Evolutionary conservation across 2,113 vertebrate species (phyloP).

Genomic region (Chloroceryle aenea): DNA sequence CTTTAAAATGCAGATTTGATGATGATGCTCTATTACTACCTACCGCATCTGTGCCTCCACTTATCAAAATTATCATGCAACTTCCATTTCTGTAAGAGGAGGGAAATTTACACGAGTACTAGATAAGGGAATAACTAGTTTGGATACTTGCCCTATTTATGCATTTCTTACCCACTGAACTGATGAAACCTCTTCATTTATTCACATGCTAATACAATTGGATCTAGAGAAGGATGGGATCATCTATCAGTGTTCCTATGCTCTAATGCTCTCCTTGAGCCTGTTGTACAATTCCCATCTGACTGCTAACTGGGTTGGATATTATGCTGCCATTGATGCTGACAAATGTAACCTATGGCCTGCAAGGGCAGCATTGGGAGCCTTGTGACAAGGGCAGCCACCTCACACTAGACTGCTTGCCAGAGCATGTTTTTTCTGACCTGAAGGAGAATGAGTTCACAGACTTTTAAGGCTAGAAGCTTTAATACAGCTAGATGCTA

Average conservation of each 20-base stretch:
- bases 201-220: neutral
- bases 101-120: conserved; percentile 10
- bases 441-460: neutral
- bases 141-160: neutral
- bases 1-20: conserved; percentile 1
- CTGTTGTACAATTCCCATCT: neutral
- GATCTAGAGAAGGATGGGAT: neutral
- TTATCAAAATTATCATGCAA: conserved; percentile 13
- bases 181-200: neutral
- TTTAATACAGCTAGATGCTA: neutral
- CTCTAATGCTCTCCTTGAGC: neutral
- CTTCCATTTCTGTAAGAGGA: conserved; percentile 4
- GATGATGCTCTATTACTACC: neutral
- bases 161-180: neutral
- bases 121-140: neutral
- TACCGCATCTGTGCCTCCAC: neutral
- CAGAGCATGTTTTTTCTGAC: neutral
- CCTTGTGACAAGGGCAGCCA: neutral
- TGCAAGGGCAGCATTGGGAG: fast-evolving
- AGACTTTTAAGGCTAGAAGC: neutral
- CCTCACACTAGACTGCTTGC: neutral
- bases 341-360: neutral
- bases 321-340: neutral
- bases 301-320: neutral
- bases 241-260: fast-evolving